phyloP scores from a whole-genome alignment of 2,888 invertebrate genomes.

The Strigamia transsilvanica region DNA sequence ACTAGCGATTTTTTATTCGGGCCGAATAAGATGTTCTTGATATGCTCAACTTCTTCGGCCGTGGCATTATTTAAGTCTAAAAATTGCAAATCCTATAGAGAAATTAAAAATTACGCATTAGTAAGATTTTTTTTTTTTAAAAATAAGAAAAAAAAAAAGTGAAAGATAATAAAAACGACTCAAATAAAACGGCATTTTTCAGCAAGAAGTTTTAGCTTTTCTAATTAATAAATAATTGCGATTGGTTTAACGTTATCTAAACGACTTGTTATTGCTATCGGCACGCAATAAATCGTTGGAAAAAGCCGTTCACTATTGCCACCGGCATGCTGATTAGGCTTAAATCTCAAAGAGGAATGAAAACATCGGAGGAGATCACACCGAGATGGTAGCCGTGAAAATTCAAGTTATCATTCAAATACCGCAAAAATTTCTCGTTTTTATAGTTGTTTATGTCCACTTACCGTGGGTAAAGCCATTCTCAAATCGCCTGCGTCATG shows the following conservation, averaged over 20 bases:
- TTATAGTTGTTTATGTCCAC: neutral
- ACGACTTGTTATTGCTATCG: neutral
- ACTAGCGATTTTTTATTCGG: conserved; percentile 52
- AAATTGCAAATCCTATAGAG: conserved; percentile 74
- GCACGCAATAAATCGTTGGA: neutral
- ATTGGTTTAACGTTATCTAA: neutral
- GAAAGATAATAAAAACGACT: neutral
- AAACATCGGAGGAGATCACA: neutral
- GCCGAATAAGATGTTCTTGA: conserved; percentile 70
- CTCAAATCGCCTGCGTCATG: conserved; percentile 42
- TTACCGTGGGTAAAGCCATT: conserved; percentile 34
- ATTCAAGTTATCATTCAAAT: neutral
- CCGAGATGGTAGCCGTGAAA: neutral
- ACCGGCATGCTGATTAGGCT: conserved; percentile 38
- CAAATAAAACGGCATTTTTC: neutral
- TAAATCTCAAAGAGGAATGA: neutral
- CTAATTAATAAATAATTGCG: neutral
- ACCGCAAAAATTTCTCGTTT: neutral
- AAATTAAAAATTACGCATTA: conserved; percentile 51
- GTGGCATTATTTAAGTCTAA: conserved; percentile 78
- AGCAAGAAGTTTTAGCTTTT: neutral
- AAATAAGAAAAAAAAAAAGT: neutral
- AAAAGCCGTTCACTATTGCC: conserved; percentile 26
- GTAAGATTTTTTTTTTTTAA: neutral
- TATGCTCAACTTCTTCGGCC: conserved; percentile 73